A percentile compares a stretch with the other conserved stretches of the same genome.
Conservation (phyloP, 2,797 vertebrate species). For the Labeo calbasu region DNA sequence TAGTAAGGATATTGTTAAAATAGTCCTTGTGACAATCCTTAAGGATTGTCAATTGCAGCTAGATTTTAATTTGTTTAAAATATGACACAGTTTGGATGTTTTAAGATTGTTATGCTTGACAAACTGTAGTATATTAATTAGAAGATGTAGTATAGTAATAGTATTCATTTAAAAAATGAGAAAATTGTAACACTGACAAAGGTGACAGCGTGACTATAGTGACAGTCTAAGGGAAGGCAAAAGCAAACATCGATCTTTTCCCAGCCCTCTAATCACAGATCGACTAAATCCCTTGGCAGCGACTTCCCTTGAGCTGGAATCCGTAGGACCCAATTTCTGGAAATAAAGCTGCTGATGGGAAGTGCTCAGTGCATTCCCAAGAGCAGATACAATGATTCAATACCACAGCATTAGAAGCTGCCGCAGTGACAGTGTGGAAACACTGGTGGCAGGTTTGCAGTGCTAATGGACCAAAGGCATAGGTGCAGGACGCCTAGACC, state of each 20-base stretch:
- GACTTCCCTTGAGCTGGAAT: constrained; percentile 45
- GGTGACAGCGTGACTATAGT: not conserved
- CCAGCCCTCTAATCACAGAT: constrained; percentile 9
- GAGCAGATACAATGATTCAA: constrained; percentile 40
- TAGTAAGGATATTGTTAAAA: too few relatives aligned
- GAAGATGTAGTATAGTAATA: not conserved
- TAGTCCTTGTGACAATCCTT: not conserved
- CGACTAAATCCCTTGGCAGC: constrained; percentile 4
- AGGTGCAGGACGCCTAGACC: not conserved
- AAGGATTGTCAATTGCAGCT: not conserved
- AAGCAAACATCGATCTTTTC: constrained; percentile 41
- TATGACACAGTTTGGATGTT: not conserved
- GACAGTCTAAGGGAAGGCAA: not conserved
- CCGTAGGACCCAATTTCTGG: constrained; percentile 32
- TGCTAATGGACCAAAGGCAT: constrained; percentile 27
- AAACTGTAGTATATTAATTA: too few relatives aligned
- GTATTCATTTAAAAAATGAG: not conserved
- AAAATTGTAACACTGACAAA: not conserved
- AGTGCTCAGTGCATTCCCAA: constrained; percentile 40
- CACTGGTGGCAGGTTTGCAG: constrained; percentile 29
- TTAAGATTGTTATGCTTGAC: not conserved
- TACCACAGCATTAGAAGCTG: constrained; percentile 31
- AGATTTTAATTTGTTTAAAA: not conserved
- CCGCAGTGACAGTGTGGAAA: constrained; percentile 19
- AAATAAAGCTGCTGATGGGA: constrained; percentile 55